Conservation (phyloP, 2,797 vertebrate species). For the Dendrocincla fuliginosa region DNA sequence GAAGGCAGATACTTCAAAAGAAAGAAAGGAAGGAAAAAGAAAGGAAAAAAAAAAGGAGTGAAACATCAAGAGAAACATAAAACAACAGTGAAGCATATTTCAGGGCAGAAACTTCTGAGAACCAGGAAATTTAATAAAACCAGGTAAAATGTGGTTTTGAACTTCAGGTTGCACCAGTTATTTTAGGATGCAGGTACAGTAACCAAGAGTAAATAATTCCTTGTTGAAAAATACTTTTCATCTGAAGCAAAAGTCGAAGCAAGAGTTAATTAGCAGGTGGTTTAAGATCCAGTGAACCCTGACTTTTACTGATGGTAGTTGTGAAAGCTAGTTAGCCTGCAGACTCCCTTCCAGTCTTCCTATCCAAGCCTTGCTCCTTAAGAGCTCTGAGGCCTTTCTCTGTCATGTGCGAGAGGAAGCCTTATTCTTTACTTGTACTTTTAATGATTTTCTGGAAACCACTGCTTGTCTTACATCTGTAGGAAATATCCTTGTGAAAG, state of each 20-base stretch:
- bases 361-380: not conserved
- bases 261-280: not conserved
- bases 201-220: not conserved
- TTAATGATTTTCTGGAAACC: not conserved
- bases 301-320: not conserved
- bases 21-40: not conserved
- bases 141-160: not conserved
- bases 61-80: not conserved
- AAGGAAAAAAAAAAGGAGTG: not conserved
- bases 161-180: not conserved
- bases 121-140: not conserved
- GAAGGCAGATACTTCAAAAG: not conserved
- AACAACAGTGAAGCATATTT: not conserved
- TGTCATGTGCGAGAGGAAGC: not conserved
- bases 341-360: not conserved
- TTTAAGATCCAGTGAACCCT: not conserved
- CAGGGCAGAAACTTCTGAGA: not conserved
- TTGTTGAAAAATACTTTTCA: not conserved
- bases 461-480: not conserved
- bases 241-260: not conserved
- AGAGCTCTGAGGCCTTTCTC: not conserved
- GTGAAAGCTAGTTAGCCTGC: not conserved
- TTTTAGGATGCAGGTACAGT: not conserved
- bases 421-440: not conserved
- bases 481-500: not conserved